Percentiles rank a stretch among this genome's conserved stretches.
phyloP scores from a whole-genome alignment of 1,140 invertebrate species.

The Apis dorsata region DNA sequence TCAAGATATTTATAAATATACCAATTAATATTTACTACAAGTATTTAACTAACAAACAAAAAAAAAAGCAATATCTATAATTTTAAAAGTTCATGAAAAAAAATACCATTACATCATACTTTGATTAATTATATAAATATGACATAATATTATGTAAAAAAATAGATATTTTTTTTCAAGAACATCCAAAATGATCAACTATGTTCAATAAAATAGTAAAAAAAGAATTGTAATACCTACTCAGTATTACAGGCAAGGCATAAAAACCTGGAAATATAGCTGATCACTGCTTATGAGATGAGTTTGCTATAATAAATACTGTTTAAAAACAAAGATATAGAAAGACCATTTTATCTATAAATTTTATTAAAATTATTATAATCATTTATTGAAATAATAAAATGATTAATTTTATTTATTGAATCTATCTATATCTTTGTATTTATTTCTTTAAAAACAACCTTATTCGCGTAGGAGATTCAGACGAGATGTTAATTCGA shows the following conservation, averaged over 20 bases:
- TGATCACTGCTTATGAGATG: slow-evolving; percentile 60
- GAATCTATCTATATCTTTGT: slow-evolving; percentile 52
- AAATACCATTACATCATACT: background rate
- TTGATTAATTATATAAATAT: background rate
- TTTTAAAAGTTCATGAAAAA: slow-evolving; percentile 26
- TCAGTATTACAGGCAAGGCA: slow-evolving; percentile 67
- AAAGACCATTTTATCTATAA: slow-evolving; percentile 16
- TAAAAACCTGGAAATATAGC: slow-evolving; percentile 68
- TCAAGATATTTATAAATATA: background rate
- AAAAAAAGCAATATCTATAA: background rate
- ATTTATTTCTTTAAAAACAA: slow-evolving; percentile 52
- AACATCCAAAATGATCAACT: slow-evolving; percentile 25
- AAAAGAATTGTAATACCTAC: slow-evolving; percentile 61
- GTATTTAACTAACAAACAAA: background rate
- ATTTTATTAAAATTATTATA: background rate
- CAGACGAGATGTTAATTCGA: slow-evolving; percentile 37
- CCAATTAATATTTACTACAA: slow-evolving; percentile 9
- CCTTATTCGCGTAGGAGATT: slow-evolving; percentile 63
- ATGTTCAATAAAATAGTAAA: background rate
- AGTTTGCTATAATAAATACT: slow-evolving; percentile 32
- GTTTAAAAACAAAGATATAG: slow-evolving; percentile 52
- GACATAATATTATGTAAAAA: background rate
- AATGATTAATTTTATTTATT: background rate
- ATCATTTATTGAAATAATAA: background rate
- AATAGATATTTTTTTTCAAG: slow-evolving; percentile 6